Evolutionary conservation across 2,888 invertebrate genomes (phyloP).

Genomic region (Euplagia quadripunctaria): DNA sequence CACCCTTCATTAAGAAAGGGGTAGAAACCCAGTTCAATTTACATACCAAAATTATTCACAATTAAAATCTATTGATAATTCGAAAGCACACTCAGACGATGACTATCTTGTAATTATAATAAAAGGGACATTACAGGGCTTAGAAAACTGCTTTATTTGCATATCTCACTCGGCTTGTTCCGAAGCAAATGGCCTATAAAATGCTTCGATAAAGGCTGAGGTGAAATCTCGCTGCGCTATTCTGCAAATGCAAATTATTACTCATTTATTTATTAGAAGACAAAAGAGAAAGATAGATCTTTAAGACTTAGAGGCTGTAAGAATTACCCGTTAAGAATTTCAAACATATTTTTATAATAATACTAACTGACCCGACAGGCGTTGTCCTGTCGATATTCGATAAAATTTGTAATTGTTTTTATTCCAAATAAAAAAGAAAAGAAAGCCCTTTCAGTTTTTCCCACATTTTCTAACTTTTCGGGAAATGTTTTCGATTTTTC

Average conservation of each 20-base stretch:
- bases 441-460: too few relatives aligned
- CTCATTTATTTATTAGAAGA: too few relatives aligned
- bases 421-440: too few relatives aligned
- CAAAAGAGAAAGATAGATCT: too few relatives aligned
- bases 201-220: slow-evolving; percentile 66
- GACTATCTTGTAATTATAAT: slow-evolving; percentile 60
- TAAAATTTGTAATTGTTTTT: too few relatives aligned
- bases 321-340: too few relatives aligned
- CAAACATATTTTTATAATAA: too few relatives aligned
- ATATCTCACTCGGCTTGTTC: slow-evolving; percentile 68
- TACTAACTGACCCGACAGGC: too few relatives aligned
- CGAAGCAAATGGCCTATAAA: slow-evolving; percentile 68
- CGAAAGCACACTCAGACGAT: slow-evolving; percentile 29
- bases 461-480: too few relatives aligned
- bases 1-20: neutral
- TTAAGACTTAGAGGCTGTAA: too few relatives aligned
- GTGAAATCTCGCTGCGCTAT: slow-evolving; percentile 43
- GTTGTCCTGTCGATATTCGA: too few relatives aligned
- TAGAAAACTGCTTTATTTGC: slow-evolving; percentile 68
- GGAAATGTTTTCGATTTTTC: too few relatives aligned
- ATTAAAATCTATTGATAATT: slow-evolving; percentile 36
- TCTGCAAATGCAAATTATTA: slow-evolving; percentile 36
- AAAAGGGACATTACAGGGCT: slow-evolving; percentile 56
- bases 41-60: slow-evolving; percentile 12
- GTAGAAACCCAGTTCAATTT: neutral